A percentile compares a stretch with the other conserved stretches of the same genome.
phyloP scores from a whole-genome alignment of 2,113 vertebrate genomes.

The Gasterosteus nipponicus region DNA sequence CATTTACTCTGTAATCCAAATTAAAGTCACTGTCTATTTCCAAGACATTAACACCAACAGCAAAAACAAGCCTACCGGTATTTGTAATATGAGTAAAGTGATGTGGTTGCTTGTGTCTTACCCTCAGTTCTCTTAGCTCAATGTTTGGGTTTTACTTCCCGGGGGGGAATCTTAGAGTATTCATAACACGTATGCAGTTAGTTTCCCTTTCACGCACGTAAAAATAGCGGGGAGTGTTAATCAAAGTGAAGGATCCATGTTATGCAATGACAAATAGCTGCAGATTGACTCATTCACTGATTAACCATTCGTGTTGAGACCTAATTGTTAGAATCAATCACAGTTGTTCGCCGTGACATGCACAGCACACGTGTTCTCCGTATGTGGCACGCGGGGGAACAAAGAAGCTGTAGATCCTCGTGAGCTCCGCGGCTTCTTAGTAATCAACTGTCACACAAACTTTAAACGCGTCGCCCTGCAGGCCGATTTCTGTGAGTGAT shows the following conservation, averaged over 20 bases:
- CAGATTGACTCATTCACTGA: background rate
- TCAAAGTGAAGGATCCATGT: background rate
- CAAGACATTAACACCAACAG: background rate
- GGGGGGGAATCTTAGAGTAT: too few species aligned
- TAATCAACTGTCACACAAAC: background rate
- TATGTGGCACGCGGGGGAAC: background rate
- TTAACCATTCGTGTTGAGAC: background rate
- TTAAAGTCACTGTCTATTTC: background rate
- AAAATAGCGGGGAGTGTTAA: background rate
- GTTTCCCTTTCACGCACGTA: background rate
- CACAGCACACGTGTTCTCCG: too few species aligned
- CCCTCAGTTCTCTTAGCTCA: background rate
- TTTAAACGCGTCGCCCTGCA: background rate
- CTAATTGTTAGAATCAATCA: conserved; percentile 1
- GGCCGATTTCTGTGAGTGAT: background rate
- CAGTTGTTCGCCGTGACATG: background rate
- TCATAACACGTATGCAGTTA: background rate
- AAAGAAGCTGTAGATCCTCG: background rate
- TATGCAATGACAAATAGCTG: background rate
- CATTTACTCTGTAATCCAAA: background rate
- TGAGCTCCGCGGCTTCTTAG: background rate
- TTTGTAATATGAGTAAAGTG: background rate
- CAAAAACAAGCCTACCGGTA: background rate
- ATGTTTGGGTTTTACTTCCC: background rate
- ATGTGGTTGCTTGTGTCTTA: background rate